Percentiles rank a stretch among this genome's conserved stretches.
Conservation (phyloP, 2,888 invertebrate genomes). For the Rhaphigaster nebulosa region DNA sequence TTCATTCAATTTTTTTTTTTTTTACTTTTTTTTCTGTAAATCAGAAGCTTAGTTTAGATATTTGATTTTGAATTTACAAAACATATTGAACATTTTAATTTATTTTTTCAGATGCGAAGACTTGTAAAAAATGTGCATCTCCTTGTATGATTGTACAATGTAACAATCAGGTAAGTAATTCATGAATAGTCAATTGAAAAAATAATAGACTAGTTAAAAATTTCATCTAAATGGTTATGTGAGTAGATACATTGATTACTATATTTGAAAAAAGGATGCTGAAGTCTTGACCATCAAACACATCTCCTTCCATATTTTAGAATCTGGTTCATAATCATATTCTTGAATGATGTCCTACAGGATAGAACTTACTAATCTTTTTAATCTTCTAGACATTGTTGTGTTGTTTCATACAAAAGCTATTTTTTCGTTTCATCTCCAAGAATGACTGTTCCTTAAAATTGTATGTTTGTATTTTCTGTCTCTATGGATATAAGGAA, state of each 20-base stretch:
- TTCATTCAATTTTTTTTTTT: too few relatives aligned
- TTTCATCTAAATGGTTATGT: too few relatives aligned
- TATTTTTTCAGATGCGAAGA: slow-evolving; percentile 46
- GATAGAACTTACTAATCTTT: background rate
- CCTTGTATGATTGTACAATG: slow-evolving; percentile 55
- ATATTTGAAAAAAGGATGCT: too few relatives aligned
- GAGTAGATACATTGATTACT: too few relatives aligned
- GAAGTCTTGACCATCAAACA: too few relatives aligned
- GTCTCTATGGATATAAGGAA: background rate
- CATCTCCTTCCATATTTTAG: background rate
- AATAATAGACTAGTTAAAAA: too few relatives aligned
- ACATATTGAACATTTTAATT: background rate
- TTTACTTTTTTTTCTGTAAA: background rate
- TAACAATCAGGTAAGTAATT: slow-evolving; percentile 42
- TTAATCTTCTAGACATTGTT: background rate
- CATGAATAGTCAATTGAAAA: background rate
- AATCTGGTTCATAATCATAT: background rate
- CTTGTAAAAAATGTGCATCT: slow-evolving; percentile 41
- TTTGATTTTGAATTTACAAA: background rate
- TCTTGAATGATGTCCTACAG: background rate
- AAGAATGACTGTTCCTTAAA: background rate
- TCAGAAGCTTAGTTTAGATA: background rate
- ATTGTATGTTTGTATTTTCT: background rate
- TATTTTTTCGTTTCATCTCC: background rate
- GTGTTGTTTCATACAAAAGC: rapidly evolving